Percentiles rank a stretch among this genome's conserved stretches.
phyloP scores from a whole-genome alignment of 2,797 vertebrate genomes.

The Notolepis coatsorum region DNA sequence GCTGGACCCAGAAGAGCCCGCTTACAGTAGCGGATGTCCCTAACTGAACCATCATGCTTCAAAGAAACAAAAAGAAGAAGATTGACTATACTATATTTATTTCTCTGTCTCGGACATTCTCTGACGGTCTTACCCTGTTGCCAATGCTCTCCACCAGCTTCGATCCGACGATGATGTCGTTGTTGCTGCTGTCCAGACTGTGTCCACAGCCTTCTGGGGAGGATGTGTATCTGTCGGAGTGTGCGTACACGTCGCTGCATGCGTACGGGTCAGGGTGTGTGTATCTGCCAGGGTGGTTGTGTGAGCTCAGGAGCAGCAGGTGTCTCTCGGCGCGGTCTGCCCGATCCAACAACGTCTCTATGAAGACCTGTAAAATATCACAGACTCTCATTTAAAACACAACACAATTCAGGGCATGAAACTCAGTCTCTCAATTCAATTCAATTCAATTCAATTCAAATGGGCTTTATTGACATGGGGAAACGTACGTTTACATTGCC shows the following conservation, averaged over 20 bases:
- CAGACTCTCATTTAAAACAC: too few species aligned
- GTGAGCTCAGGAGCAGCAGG: constrained; percentile 75
- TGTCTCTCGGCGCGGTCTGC: constrained; percentile 88
- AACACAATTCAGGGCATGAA: too few species aligned
- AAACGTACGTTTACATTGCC: too few species aligned
- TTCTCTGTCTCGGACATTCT: background rate
- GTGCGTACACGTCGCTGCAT: background rate
- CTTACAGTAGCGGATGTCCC: too few species aligned
- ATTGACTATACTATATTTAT: background rate
- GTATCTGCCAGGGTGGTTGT: background rate
- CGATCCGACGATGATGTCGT: constrained; percentile 38
- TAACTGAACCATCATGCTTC: too few species aligned
- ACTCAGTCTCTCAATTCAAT: too few species aligned
- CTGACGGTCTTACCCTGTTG: too few species aligned
- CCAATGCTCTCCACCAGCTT: constrained; percentile 39
- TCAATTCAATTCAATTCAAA: too few species aligned
- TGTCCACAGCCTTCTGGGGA: constrained; percentile 27
- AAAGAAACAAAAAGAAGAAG: too few species aligned
- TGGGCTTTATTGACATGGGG: too few species aligned
- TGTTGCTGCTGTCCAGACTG: constrained; percentile 53
- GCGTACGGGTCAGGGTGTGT: background rate
- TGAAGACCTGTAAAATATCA: constrained; percentile 81
- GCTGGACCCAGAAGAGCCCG: background rate
- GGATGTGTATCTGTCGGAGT: background rate
- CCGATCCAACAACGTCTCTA: constrained; percentile 89